phyloP scores from a whole-genome alignment of 2,113 vertebrate species.

The Sinocyclocheilus maitianheensis region DNA sequence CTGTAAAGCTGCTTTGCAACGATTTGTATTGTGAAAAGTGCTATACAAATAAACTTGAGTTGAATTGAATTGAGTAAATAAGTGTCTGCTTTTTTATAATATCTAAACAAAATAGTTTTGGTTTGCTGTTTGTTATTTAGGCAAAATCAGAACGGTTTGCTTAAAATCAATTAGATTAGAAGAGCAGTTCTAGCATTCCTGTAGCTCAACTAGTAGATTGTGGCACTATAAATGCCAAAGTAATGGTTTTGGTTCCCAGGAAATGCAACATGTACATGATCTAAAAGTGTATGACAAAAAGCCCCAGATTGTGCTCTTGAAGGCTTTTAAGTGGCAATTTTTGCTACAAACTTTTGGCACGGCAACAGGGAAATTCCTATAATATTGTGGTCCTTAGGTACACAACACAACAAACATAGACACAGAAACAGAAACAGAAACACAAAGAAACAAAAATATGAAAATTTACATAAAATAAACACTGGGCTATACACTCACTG shows the following conservation, averaged over 20 bases:
- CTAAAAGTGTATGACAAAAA: not conserved
- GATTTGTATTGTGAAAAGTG: too few relatives aligned
- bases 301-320: not conserved
- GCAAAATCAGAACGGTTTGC: not conserved
- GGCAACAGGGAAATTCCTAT: too few relatives aligned
- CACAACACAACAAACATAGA: too few relatives aligned
- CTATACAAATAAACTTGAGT: too few relatives aligned
- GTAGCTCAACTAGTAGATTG: not conserved
- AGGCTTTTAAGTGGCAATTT: not conserved
- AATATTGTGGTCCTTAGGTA: too few relatives aligned
- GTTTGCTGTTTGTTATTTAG: not conserved
- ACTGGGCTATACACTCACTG: too few relatives aligned
- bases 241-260: not conserved
- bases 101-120: not conserved
- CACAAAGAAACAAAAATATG: too few relatives aligned
- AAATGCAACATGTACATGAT: not conserved
- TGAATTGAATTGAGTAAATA: not conserved
- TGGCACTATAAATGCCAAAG: not conserved
- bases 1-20: too few relatives aligned
- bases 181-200: not conserved
- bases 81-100: not conserved
- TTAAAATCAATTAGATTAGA: not conserved
- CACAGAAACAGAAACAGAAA: too few relatives aligned
- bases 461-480: too few relatives aligned
- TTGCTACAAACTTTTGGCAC: too few relatives aligned